Evolutionary conservation across 1,140 invertebrate species (phyloP), one percentile per base, ranked within the genome.

Genomic region (Trachymyrmex cornetzi): DNA sequence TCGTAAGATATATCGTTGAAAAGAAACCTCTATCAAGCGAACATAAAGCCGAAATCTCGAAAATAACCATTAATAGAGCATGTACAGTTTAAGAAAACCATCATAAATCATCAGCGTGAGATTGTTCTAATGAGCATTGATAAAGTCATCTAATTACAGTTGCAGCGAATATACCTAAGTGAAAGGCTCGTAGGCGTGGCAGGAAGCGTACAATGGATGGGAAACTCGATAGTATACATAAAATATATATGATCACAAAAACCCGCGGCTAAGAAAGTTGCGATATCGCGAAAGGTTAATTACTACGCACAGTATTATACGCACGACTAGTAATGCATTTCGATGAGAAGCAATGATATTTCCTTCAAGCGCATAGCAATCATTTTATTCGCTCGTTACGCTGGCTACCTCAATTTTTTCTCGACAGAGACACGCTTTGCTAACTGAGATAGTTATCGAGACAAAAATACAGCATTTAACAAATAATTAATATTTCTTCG

Each of bases 121-220:
- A 63, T 44, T 71, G 55, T 14, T 7, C 38, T 75, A 87, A 87
- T 84, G 85, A 69, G 50, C 66, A 77, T 89, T 89, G 77, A 90
- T 85, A 87, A 87, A 89, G 89, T 88, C 77, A 61, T 89, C 77
- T 89, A 89, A 90, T 90, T 90, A 90, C 61, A 66, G 19, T 53
- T 87, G 72, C 61, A 44, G 72, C 77, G 63, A 84, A 48, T 87
- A 66, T 64, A 57, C 53, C 71, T 55, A 44, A 89, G 88, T 90
- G 89, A 90, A 89, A 90, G 88, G 88, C 86, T 72, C 63, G 87
- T 86, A 59, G 88, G 88, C 87, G 88, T 89, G 88, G 88, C 87
- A 89, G 87, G 84, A 89, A 89, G 74, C 80, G 64, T 64, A 86
- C 87, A 89, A 89, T 89, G 88, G 87, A 89, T 89, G 88, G 63